Base-by-base conservation (phyloP, 2,888 invertebrate species). In the Dusona sp. region DNA sequence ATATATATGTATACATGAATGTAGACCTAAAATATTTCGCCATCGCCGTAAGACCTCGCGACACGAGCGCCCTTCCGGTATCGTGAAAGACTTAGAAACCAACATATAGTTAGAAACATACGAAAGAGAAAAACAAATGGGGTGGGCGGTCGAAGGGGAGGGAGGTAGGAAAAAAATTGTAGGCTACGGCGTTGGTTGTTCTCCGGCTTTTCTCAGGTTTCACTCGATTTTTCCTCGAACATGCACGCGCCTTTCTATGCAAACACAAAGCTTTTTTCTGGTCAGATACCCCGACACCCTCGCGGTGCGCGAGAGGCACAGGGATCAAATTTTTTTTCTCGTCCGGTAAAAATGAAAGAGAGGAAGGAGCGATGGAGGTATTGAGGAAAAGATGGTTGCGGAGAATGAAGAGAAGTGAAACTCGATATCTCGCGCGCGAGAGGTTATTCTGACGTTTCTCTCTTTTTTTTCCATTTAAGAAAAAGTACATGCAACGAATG, bases 371-470 rank as follows among this genome's bases (percentile, higher is more conserved):
- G 25, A 4, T 25, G 57, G 25, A 13, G 25, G 25, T 11, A 9
- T 54, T 68, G 84, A 86, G 19, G 73, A 90, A 89, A 89, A 89
- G 85, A 77, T 86, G 85, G 87, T 75, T 25, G 57, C 85, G 82
- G 64, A 48, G 79, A 83, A 72, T 57, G 86, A 19, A 79, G 85
- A 87, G 86, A 61, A 25, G 88, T 85, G 81, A 82, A 89, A 89
- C 61, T 86, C 88, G 88, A 89, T 89, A 88, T 85, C 87, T 42
- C 84, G 51, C 61, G 83, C 57, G 82, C 75, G 85, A 72, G 4
- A 29, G n/a, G 45, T 22, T 81, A 67, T 83, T 74, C 72, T 61
- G 90, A 89, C 86, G 88, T 78, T 79, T 83, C 81, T 80, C 81
- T 48, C 51, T 64, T 38, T 65, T 45, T 38, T 57, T 57, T 48